Base-by-base conservation (phyloP, 2,888 invertebrate genomes). In the Blera fallax region DNA sequence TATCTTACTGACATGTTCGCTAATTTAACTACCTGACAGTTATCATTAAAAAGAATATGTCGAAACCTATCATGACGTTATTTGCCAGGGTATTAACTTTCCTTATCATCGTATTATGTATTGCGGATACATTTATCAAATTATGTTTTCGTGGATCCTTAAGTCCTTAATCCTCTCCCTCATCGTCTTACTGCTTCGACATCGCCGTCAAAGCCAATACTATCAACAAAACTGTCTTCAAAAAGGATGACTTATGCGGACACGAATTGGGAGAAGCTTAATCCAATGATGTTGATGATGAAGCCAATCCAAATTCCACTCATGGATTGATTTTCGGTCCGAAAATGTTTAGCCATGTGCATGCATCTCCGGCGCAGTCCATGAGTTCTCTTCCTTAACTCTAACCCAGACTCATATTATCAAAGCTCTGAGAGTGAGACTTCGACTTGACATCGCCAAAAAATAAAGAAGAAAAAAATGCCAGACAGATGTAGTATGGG, bases 1-100 rank as follows among this genome's bases (percentile, higher is more conserved):
- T 85, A 85, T 81, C 81, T 40, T 24, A 32, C 85, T 81, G 81
- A 81, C 85, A 85, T 76, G 76, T 85, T 85, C 76, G 85, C 85
- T 81, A 72, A 85, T 85, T 85, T 85, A 81, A 85, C 85, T 77
- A 85, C 85, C 85, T 85, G 85, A 81, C 85, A 81, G 85, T 77
- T 85, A 81, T 85, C 85, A 85, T 85, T 85, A 85, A 85, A 65
- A 80, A 21, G 81, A 76, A 81, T 77, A 85, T 72, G 81, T 81
- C 81, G 72, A 81, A 81, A 80, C 85, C 85, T 85, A 85, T 85
- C 81, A 67, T 76, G 81, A 76, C 81, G 54, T 72, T 81, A 67
- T 81, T 70, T 58, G 60, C 70, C 65, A 48, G 54, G 72, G 85
- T 85, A 85, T 85, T 85, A 85, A 85, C 85, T 85, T 85, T 85